Percentiles rank a stretch among this genome's conserved stretches.
These are phyloP conservation scores for Petaurus breviceps DNA, from an alignment of 2,113 vertebrate genomes.

Conservation along the genomic window DNA sequence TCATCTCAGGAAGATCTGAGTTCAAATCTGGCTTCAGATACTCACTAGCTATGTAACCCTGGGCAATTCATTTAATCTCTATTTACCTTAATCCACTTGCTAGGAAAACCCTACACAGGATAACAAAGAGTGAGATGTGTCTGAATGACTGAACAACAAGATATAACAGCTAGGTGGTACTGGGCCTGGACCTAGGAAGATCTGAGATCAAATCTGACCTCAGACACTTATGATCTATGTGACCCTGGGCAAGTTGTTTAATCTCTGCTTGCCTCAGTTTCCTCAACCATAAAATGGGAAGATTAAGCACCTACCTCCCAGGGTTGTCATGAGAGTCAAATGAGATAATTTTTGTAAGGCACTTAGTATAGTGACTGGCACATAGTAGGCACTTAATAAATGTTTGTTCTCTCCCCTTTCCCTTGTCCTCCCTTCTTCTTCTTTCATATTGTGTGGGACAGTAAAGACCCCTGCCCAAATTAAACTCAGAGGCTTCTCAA, in stretches of 20 bases:
- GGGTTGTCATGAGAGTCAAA: not conserved
- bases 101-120: not conserved
- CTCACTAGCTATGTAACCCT: not conserved
- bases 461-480: no score
- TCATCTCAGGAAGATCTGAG: not conserved
- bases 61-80: not conserved
- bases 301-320: not conserved
- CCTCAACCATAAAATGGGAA: not conserved
- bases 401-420: not conserved
- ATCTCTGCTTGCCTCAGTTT: not conserved
- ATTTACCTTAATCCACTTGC: not conserved
- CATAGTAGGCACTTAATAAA: not conserved
- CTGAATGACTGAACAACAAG: not conserved
- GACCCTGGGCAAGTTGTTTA: not conserved
- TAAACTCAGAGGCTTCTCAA: no score
- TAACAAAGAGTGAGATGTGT: not conserved
- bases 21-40: not conserved
- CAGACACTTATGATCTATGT: not conserved
- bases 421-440: not conserved
- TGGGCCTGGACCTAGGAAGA: not conserved
- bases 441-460: not conserved
- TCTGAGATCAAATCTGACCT: not conserved
- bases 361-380: not conserved
- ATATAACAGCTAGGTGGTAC: not conserved
- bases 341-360: not conserved